Evolutionary conservation across 2,888 invertebrate species (phyloP), one percentile per base, ranked within the genome.

Genomic region (Andrena minutula): DNA sequence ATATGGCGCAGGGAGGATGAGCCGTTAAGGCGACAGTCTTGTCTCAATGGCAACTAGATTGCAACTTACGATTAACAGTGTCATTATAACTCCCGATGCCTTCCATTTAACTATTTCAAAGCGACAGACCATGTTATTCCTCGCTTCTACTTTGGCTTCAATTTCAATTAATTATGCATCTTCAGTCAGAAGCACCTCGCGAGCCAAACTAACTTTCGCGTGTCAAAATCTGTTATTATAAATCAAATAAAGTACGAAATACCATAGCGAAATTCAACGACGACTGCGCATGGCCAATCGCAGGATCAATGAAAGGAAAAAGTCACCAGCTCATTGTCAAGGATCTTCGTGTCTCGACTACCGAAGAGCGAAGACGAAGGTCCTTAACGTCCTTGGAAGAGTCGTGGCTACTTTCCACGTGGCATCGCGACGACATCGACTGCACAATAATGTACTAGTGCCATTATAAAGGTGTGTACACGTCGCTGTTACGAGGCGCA

Each of bases 311-410:
- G 58, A 60, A 32, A 75, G 61, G 35, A 23, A 65, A 65, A 53
- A 58, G 32, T 66, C 47, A 41, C 32, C 30, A 20, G 61, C 41
- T 69, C 78, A 79, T 69, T 83, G 88, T 41, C 78, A 79, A 85
- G 72, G 80, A 78, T 64, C 28, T 61, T 35, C 69, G 60, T 61
- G 77, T 58, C 76, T 61, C 35, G 75, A 72, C 72, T 63, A 28
- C 26, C 51, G 51, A 71, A 35, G 53, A 63, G 64, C 61, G 61
- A 66, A 10, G 75, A 53, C 76, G 70, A 68, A 64, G 65, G 58
- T 72, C 53, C 65, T 74, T 30, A 64, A 51, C 87, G 86, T 86
- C 86, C 88, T 88, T 84, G 86, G 56, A 66, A 64, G 77, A 68
- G 71, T 72, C 74, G 77, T 53, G 75, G 72, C 68, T 63, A 75